These are phyloP conservation scores for Palaemon carinicauda DNA, from an alignment of 1,140 invertebrate genomes.

Conservation along the genomic window DNA sequence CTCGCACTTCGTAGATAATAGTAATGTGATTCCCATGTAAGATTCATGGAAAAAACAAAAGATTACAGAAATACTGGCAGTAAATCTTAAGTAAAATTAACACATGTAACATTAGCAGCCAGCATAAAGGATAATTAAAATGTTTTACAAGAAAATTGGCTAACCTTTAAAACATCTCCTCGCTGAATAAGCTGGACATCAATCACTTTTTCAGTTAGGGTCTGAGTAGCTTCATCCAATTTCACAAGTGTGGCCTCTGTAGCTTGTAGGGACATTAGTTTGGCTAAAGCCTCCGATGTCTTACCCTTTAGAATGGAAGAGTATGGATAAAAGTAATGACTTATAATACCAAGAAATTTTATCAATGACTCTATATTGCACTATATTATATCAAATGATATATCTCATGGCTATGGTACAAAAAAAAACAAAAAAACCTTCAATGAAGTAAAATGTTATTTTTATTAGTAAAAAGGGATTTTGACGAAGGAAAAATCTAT, in stretches of 20 bases:
- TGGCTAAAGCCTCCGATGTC: constrained; percentile 96
- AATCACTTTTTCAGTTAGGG: constrained; percentile 82
- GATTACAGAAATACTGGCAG: too few relatives aligned
- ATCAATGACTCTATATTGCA: too few relatives aligned
- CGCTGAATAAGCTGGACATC: constrained; percentile 93
- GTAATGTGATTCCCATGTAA: too few relatives aligned
- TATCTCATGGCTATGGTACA: too few relatives aligned
- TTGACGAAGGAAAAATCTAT: neutral
- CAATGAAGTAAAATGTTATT: neutral
- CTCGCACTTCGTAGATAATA: too few relatives aligned
- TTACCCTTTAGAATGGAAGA: constrained; percentile 79
- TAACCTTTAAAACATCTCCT: constrained; percentile 87
- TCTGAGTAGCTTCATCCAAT: constrained; percentile 78
- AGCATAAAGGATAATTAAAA: too few relatives aligned
- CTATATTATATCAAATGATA: too few relatives aligned
- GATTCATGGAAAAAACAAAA: too few relatives aligned
- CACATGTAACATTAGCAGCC: too few relatives aligned
- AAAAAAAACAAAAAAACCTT: neutral
- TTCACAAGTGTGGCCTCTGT: constrained; percentile 91
- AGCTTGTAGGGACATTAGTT: constrained; percentile 92
- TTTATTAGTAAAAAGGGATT: neutral
- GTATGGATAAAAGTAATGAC: too few relatives aligned
- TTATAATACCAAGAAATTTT: too few relatives aligned
- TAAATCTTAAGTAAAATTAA: too few relatives aligned
- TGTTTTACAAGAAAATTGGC: neutral